These are phyloP conservation scores for Pedicia rivosa DNA, from an alignment of 2,888 invertebrate genomes.

Conservation along the genomic window DNA sequence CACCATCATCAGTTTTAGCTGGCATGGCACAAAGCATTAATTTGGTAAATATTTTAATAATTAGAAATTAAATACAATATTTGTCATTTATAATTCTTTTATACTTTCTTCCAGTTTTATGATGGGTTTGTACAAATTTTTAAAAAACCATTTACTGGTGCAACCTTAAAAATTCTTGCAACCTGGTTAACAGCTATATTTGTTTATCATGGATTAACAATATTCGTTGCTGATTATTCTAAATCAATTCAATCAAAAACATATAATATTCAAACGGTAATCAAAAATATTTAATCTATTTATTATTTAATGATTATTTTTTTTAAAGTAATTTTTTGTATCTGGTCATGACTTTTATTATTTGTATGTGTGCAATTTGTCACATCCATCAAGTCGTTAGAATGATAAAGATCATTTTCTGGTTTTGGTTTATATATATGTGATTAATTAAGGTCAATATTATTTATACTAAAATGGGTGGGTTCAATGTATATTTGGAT, in stretches of 20 bases:
- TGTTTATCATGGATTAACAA: slow-evolving; percentile 35
- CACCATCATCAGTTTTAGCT: slow-evolving; percentile 34
- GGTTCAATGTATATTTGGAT: too few species aligned
- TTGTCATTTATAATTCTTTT: slow-evolving; percentile 8
- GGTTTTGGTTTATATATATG: too few species aligned
- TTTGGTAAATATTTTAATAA: slow-evolving; percentile 22
- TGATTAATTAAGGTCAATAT: too few species aligned
- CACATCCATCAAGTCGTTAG: too few species aligned
- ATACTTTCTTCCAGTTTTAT: slow-evolving; percentile 44
- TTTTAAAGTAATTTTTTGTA: too few species aligned
- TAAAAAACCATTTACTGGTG: slow-evolving; percentile 41
- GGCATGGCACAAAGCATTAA: slow-evolving; percentile 32
- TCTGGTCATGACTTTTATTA: too few species aligned
- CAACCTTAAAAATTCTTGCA: slow-evolving; percentile 43
- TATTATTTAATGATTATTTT: too few species aligned
- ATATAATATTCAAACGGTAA: slow-evolving; percentile 16
- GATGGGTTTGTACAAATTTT: slow-evolving; percentile 52
- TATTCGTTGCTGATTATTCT: slow-evolving; percentile 37
- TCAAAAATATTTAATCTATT: slow-evolving; percentile 12
- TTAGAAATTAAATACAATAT: background rate
- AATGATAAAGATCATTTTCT: too few species aligned
- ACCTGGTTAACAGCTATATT: slow-evolving; percentile 40
- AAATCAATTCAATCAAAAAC: slow-evolving; percentile 33
- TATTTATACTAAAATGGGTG: too few species aligned
- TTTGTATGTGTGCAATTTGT: too few species aligned